Base-by-base conservation (phyloP, 1,140 invertebrate genomes). In the Bombus picipes region DNA sequence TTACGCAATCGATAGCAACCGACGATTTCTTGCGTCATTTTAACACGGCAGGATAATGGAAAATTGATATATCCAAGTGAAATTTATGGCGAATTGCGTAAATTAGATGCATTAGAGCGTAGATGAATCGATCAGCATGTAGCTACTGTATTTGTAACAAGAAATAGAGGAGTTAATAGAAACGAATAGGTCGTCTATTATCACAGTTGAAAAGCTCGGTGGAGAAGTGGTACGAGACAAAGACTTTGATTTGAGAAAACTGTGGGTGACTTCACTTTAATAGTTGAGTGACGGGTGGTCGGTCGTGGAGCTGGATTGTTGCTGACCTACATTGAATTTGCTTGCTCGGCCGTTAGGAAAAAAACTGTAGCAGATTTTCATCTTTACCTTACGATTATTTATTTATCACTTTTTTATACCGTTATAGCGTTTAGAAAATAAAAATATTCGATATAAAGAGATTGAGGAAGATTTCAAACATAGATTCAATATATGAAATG, bases 1-100 rank as follows among this genome's bases (percentile, higher is more conserved):
- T 84, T 79, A 32, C 82, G 66, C 66, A 79, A 84, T 59, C 76
- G 65, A 53, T 83, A 72, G 41, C 43, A 9, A n/a, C 32, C 43
- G 68, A 43, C 2, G n/a, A 83, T 76, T 13, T 37, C 73, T 83
- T 70, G 43, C 73, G 18, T 83, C 81, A 77, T 68, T 65, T 15
- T 47, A 9, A 25, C 71, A 25, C 34, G 10, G 1, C 8, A 3
- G 32, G 32, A 53, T 47, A 53, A 66, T 28, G 71, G 9, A 47
- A 57, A 43, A 66, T 70, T 83, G 57, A 70, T 39, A 10, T 43
- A 34, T 28, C 43, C 57, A 5, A 28, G 37, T 39, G 4, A 34
- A 32, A 15, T 79, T 79, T 66, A 47, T n/a, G 18, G 5, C 15
- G 15, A 1, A 13, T n/a, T 22, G 8, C 72, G 41, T 9, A 32